phyloP scores from a whole-genome alignment of 2,113 vertebrate genomes.

The Eulemur macaco region DNA sequence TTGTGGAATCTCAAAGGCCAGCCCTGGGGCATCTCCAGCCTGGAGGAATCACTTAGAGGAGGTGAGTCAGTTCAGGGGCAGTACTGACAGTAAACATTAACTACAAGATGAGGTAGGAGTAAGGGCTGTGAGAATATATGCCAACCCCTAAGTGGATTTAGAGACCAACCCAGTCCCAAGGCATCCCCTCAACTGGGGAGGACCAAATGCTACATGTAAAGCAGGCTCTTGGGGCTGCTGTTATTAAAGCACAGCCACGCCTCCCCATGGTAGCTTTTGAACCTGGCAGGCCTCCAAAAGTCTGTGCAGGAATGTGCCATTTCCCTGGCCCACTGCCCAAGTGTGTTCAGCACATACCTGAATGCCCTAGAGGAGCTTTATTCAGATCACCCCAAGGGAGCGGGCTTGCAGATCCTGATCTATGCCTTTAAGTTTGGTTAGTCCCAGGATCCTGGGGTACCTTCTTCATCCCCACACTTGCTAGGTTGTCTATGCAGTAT shows the following conservation, averaged over 20 bases:
- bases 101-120: not conserved
- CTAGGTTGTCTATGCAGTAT: not conserved
- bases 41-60: not conserved
- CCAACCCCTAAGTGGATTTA: not conserved
- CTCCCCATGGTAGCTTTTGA: not conserved
- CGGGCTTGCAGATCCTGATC: not conserved
- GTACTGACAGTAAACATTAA: not conserved
- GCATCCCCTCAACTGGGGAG: not conserved
- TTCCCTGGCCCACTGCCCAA: conserved; percentile 27
- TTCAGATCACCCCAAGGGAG: conserved; percentile 4
- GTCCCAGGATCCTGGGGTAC: not conserved
- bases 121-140: not conserved
- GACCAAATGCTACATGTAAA: conserved; percentile 34
- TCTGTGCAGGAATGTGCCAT: conserved; percentile 59
- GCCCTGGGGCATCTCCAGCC: not conserved
- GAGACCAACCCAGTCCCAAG: not conserved
- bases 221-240: not conserved
- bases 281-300: conserved; percentile 47
- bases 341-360: conserved; percentile 62
- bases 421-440: not conserved
- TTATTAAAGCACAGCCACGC: not conserved
- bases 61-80: not conserved
- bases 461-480: not conserved
- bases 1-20: not conserved
- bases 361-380: not conserved